Conservation (phyloP, 2,888 invertebrate genomes). For the Ophioninae sp. region DNA sequence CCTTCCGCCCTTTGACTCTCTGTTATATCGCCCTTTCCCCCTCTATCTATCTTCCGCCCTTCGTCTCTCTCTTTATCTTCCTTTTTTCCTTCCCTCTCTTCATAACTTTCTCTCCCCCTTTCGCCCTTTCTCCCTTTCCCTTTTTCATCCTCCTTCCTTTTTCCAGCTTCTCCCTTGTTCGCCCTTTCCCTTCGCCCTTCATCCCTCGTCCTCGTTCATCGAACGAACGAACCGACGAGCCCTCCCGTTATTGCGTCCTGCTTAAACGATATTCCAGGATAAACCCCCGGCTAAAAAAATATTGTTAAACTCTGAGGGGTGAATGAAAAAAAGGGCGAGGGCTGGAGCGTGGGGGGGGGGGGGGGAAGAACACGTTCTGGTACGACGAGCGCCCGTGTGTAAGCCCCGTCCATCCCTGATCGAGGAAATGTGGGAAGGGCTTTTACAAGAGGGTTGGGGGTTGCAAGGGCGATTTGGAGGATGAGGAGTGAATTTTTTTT, state of each 20-base stretch:
- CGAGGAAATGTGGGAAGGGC: background rate
- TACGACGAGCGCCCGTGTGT: background rate
- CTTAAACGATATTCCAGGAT: constrained; percentile 64
- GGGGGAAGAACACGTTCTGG: background rate
- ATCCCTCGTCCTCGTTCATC: constrained; percentile 4
- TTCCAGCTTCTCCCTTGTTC: constrained; percentile 16
- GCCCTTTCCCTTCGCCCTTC: background rate
- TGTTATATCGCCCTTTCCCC: constrained; percentile 13
- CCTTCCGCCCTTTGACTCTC: no score
- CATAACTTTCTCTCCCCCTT: background rate
- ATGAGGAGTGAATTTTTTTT: background rate
- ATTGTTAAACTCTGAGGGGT: constrained; percentile 49
- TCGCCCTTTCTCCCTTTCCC: constrained; percentile 13
- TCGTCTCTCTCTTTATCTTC: no score
- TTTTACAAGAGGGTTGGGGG: no score
- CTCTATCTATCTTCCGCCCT: background rate
- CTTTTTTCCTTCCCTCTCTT: background rate
- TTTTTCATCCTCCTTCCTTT: constrained; percentile 19
- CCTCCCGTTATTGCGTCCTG: constrained; percentile 65
- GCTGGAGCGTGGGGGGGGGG: no score
- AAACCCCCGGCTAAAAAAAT: constrained; percentile 63
- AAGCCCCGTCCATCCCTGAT: background rate
- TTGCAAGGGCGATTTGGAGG: background rate
- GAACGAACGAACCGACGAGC: constrained; percentile 53
- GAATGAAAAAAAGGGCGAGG: constrained; percentile 29